Base-by-base conservation (phyloP, 1,140 invertebrate genomes). In the Drosophila burlai region DNA sequence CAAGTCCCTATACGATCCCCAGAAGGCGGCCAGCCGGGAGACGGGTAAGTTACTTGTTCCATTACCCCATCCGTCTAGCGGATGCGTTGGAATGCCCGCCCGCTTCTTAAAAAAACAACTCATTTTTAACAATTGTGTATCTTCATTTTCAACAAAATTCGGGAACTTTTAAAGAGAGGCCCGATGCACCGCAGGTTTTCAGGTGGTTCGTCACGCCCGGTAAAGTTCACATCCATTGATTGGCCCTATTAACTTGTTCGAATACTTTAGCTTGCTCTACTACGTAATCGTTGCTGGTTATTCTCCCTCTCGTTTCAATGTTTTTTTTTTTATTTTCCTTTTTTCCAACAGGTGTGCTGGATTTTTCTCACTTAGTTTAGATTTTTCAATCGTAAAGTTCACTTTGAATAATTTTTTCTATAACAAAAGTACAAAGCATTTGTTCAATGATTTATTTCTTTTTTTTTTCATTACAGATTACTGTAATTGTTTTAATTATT, bases 171-270 rank as follows among this genome's bases (percentile, higher is more conserved):
- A 65, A 67, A 64, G 91, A 90, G 84, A 91, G 91, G 69, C 80
- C 84, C 67, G 84, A 91, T 83, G 81, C 84, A 69, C 76, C 77
- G 63, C 91, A 83, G 80, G 60, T 86, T 76, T 92, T 92, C 81
- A 90, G 87, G 86, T 92, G 91, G 91, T 92, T 86, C 77, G 69
- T 92, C 71, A 91, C 91, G 60, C 89, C 83, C 76, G 91, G 91
- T 92, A 91, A 91, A 83, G 86, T 89, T 84, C 46, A 71, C 81
- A 47, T 81, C 66, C 73, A 82, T 83, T 89, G 81, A 82, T 83
- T 89, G 81, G 81, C 63, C 59, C 55, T 61, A 21, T 60, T 60
- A 82, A 61, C 26, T 65, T 72, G 65, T 54, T 76, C 36, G 55
- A 66, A 72, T 86, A 38, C 29, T 62, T 90, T 69, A 81, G 73